Evolutionary conservation across 1,140 invertebrate species (phyloP).

Genomic region (Chlorops oryzae): DNA sequence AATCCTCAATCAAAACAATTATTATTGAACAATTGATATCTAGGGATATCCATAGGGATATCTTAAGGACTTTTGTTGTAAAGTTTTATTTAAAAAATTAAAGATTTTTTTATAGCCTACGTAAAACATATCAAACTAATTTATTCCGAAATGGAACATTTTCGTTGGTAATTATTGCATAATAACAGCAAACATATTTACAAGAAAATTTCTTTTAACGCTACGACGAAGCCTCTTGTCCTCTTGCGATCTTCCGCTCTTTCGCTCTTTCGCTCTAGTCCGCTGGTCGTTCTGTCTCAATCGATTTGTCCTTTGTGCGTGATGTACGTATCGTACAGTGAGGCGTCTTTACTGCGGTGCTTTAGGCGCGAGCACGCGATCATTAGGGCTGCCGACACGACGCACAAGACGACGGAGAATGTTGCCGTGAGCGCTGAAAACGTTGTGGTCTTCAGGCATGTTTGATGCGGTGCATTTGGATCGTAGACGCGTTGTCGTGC

Average conservation of each 20-base stretch:
- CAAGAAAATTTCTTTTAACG: no score
- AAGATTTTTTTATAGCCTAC: no score
- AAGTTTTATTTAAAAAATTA: no score
- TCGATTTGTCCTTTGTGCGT: conserved; percentile 46
- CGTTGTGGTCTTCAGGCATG: conserved; percentile 70
- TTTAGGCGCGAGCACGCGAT: conserved; percentile 66
- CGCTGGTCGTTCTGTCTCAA: conserved; percentile 17
- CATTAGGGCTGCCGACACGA: conserved; percentile 62
- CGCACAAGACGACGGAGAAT: conserved; percentile 60
- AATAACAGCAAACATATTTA: no score
- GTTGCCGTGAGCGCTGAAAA: conserved; percentile 67
- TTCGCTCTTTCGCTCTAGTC: background rate
- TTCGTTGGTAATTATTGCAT: no score
- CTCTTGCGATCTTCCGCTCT: background rate
- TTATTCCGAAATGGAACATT: no score
- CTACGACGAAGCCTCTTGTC: no score
- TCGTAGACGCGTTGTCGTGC: conserved; percentile 35
- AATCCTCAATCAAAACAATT: no score
- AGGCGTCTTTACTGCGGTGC: conserved; percentile 43
- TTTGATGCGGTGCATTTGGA: conserved; percentile 52
- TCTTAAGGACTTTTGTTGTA: no score
- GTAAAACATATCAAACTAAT: no score
- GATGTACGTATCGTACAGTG: conserved; percentile 42
- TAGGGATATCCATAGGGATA: no score
- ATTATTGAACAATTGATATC: no score